A percentile compares a stretch with the other conserved stretches of the same genome.
Conservation (phyloP, 2,797 vertebrate genomes). For the Telmatherina bonti region DNA sequence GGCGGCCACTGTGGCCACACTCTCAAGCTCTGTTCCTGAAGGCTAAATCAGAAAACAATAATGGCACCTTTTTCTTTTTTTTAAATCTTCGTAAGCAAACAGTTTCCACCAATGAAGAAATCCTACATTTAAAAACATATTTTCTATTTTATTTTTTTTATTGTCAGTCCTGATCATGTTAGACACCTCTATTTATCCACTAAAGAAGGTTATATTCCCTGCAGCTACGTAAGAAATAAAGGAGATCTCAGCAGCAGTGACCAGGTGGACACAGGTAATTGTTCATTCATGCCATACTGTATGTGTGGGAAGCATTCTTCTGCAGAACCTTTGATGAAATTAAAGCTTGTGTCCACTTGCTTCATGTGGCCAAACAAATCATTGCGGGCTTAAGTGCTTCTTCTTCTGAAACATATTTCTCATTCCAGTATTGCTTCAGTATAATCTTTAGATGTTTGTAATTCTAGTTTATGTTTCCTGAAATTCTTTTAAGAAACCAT, state of each 20-base stretch:
- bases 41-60: too few species aligned
- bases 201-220: constrained; percentile 5
- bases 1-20: too few species aligned
- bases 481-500: constrained; percentile 26
- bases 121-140: background rate
- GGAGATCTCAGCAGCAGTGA: background rate
- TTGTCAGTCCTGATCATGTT: background rate
- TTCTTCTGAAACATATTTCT: too few species aligned
- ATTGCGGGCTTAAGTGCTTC: background rate
- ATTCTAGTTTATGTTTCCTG: constrained; percentile 19
- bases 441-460: constrained; percentile 19
- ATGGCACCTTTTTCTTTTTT: too few species aligned
- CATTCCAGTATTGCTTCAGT: too few species aligned
- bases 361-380: background rate
- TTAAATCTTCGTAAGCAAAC: too few species aligned
- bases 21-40: too few species aligned
- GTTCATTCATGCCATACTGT: background rate
- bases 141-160: too few species aligned
- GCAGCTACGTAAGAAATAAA: background rate
- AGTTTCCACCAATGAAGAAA: too few species aligned
- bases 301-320: background rate
- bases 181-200: constrained; percentile 3
- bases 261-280: constrained; percentile 5
- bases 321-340: background rate
- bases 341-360: too few species aligned